These are phyloP conservation scores for Microctonus brassicae DNA, from an alignment of 2,888 invertebrate genomes.

Conservation along the genomic window DNA sequence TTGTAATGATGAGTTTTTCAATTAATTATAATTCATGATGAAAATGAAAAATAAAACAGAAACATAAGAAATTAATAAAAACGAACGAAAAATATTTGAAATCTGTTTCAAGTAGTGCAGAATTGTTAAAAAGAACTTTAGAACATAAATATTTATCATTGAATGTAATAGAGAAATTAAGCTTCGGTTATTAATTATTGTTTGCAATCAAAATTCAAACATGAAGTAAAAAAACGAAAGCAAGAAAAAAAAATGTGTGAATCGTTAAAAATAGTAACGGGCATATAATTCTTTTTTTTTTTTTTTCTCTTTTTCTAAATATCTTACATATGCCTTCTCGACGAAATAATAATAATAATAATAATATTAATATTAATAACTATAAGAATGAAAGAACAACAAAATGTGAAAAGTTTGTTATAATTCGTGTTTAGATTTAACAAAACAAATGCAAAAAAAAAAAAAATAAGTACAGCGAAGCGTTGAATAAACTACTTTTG, in stretches of 20 bases:
- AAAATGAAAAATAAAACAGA: slow-evolving; percentile 7
- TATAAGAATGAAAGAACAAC: slow-evolving; percentile 2
- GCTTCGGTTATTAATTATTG: neutral
- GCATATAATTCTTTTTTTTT: neutral
- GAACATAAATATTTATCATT: neutral
- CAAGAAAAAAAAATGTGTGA: neutral
- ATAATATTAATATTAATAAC: neutral
- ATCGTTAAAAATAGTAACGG: neutral
- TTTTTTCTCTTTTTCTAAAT: neutral
- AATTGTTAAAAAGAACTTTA: neutral
- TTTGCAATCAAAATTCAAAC: neutral
- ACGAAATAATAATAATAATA: neutral
- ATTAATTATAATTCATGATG: slow-evolving; percentile 11
- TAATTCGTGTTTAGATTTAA: slow-evolving; percentile 29
- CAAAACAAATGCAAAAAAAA: slow-evolving; percentile 30
- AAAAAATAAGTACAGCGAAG: slow-evolving; percentile 8
- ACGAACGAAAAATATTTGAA: neutral
- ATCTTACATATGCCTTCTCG: neutral
- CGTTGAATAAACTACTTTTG: slow-evolving; percentile 47
- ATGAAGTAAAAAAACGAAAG: neutral
- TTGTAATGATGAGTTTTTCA: slow-evolving; percentile 40
- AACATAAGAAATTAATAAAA: neutral
- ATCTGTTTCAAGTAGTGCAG: slow-evolving; percentile 5
- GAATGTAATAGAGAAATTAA: neutral
- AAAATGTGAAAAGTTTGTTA: neutral